Evolutionary conservation across 1,140 invertebrate genomes (phyloP).

Genomic region (Cherax destructor): DNA sequence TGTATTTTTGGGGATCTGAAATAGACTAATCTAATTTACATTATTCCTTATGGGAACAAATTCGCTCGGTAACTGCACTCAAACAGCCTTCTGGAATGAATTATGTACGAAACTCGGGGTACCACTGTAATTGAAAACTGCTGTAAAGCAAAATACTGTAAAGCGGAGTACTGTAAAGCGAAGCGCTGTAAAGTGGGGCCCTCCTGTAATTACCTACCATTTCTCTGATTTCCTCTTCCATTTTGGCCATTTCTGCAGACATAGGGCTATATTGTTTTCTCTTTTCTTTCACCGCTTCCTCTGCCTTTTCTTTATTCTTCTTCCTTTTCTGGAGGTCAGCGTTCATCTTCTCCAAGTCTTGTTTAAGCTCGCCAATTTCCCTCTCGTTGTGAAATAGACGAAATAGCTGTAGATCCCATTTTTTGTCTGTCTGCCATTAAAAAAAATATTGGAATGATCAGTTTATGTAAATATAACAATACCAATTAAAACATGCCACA

Average conservation of each 20-base stretch:
- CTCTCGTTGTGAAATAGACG: slow-evolving; percentile 96
- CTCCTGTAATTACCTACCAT: slow-evolving; percentile 77
- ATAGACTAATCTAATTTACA: too few species aligned
- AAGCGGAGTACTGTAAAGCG: too few species aligned
- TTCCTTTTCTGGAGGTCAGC: slow-evolving; percentile 88
- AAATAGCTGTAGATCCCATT: slow-evolving; percentile 94
- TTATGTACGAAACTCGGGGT: too few species aligned
- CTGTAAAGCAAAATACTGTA: too few species aligned
- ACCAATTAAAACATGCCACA: not conserved
- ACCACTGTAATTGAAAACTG: too few species aligned
- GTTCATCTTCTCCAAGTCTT: slow-evolving; percentile 89
- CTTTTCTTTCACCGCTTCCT: slow-evolving; percentile 92
- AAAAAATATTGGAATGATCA: not conserved
- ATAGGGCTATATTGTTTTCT: slow-evolving; percentile 93
- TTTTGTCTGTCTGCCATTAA: slow-evolving; percentile 76
- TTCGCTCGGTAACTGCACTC: too few species aligned
- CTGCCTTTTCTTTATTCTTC: slow-evolving; percentile 89
- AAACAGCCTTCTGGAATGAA: too few species aligned
- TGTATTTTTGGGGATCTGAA: too few species aligned
- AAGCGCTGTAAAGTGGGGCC: too few species aligned
- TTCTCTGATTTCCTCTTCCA: slow-evolving; percentile 95
- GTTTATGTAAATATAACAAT: too few species aligned
- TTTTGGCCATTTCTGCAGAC: slow-evolving; percentile 90
- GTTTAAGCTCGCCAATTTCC: slow-evolving; percentile 88
- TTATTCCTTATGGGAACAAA: too few species aligned